A percentile compares a stretch with the other conserved stretches of the same genome.
These are phyloP conservation scores for Malurus leucopterus DNA, from an alignment of 2,797 vertebrate genomes.

Conservation along the genomic window DNA sequence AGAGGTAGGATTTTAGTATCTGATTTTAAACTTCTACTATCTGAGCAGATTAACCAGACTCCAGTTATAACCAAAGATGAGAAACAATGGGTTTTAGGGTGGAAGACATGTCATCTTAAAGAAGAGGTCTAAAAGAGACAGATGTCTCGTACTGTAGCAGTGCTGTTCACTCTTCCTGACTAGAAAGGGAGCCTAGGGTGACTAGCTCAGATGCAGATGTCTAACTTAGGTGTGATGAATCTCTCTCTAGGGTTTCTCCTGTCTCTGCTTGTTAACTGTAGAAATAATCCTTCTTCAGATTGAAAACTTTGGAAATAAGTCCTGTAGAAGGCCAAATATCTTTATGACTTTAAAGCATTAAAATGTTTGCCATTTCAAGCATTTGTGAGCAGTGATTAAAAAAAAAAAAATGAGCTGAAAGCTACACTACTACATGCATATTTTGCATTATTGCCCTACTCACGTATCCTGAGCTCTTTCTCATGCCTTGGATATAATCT, in stretches of 20 bases:
- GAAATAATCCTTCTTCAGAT: neutral
- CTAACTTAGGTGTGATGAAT: constrained; percentile 16
- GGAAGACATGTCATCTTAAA: neutral
- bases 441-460: neutral
- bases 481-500: neutral
- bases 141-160: neutral
- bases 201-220: constrained; percentile 14
- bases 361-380: neutral
- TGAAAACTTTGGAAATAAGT: neutral
- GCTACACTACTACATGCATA: too few relatives aligned
- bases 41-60: neutral
- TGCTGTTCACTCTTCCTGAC: neutral
- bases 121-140: constrained; percentile 3
- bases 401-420: neutral
- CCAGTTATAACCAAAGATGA: neutral
- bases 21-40: neutral
- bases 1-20: neutral
- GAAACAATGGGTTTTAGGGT: neutral
- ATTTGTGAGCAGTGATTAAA: neutral
- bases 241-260: neutral
- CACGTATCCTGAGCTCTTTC: neutral
- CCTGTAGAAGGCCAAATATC: neutral
- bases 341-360: neutral
- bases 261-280: constrained; percentile 11
- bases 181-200: constrained; percentile 25